A percentile compares a stretch with the other conserved stretches of the same genome.
phyloP scores from a whole-genome alignment of 2,888 invertebrate species.

The Stenodera caucasica region DNA sequence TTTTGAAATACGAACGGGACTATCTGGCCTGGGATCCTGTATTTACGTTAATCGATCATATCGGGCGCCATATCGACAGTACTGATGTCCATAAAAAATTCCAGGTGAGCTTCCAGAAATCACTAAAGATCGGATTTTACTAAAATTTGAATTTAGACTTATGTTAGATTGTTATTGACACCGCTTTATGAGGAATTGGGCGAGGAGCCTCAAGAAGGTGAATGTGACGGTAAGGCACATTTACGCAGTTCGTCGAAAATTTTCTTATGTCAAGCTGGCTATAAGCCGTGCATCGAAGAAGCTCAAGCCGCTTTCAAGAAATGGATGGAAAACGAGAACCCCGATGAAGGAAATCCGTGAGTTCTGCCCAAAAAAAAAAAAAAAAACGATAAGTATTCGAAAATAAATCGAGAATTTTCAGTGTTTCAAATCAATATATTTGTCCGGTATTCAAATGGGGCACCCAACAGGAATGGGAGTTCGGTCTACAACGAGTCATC shows the following conservation, averaged over 20 bases:
- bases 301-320: conserved; percentile 71
- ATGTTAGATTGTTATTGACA: conserved; percentile 68
- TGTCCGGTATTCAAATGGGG: conserved; percentile 86
- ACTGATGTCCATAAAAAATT: conserved; percentile 70
- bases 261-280: conserved; percentile 75
- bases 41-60: conserved; percentile 80
- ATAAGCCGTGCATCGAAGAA: conserved; percentile 74
- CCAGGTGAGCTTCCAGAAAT: conserved; percentile 60
- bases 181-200: conserved; percentile 74
- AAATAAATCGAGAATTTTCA: conserved; percentile 49
- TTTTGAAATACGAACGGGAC: conserved; percentile 71
- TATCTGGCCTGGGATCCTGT: conserved; percentile 82
- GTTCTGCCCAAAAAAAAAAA: no score
- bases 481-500: conserved; percentile 74
- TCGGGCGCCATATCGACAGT: conserved; percentile 73
- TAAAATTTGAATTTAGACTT: conserved; percentile 59
- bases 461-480: conserved; percentile 78
- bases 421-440: conserved; percentile 73
- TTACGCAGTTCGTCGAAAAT: conserved; percentile 68
- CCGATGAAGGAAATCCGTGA: conserved; percentile 81
- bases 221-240: conserved; percentile 69
- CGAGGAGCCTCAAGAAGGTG: conserved; percentile 58
- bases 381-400: neutral
- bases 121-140: conserved; percentile 10
- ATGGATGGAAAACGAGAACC: conserved; percentile 75